phyloP scores from a whole-genome alignment of 2,113 vertebrate species.

The Notothenia rossii region DNA sequence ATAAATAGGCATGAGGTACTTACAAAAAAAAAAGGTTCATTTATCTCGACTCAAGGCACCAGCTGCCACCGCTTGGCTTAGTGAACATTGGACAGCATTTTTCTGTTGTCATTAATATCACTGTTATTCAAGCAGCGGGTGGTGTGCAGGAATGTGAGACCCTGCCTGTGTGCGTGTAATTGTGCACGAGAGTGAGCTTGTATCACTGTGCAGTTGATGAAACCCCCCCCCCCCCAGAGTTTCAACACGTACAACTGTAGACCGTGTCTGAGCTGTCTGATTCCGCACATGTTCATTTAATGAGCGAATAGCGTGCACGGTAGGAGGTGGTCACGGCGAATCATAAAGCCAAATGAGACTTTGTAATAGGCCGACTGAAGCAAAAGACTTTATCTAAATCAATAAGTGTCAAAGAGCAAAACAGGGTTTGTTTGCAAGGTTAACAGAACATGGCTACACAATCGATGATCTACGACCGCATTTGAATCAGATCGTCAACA shows the following conservation, averaged over 20 bases:
- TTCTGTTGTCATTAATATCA: conserved; percentile 46
- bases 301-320: conserved; percentile 46
- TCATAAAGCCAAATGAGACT: conserved; percentile 67
- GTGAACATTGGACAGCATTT: conserved; percentile 40
- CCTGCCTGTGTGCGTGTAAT: not conserved
- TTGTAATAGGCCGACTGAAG: conserved; percentile 54
- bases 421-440: conserved; percentile 43
- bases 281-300: conserved; percentile 69
- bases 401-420: conserved; percentile 54
- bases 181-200: not conserved
- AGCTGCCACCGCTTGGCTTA: conserved; percentile 29
- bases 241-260: conserved; percentile 41
- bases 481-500: conserved; percentile 34
- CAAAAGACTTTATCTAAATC: conserved; percentile 66
- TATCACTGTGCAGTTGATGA: conserved; percentile 39
- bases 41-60: conserved; percentile 1
- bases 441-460: conserved; percentile 23
- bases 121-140: conserved; percentile 34
- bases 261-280: conserved; percentile 53
- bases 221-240: conserved; percentile 24
- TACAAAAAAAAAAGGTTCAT: not conserved
- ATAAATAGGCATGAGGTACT: not conserved
- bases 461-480: conserved; percentile 40
- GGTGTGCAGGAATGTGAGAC: conserved; percentile 35
- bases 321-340: conserved; percentile 55